phyloP scores from a whole-genome alignment of 2,888 invertebrate genomes.

The Liopterus haemorrhoidalis region DNA sequence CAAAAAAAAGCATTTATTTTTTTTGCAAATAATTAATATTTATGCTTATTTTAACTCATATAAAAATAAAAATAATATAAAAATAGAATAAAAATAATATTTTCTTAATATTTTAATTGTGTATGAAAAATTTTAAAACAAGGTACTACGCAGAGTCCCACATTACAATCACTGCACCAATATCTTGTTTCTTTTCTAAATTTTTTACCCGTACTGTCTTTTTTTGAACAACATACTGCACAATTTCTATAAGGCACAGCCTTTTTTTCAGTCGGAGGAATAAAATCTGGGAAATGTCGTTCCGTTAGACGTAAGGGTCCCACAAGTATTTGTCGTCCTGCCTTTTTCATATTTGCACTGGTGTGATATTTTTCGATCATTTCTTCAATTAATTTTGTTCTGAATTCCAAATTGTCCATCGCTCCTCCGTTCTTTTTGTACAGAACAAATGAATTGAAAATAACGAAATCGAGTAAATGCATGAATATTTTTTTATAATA shows the following conservation, averaged over 20 bases:
- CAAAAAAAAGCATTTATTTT: conserved; percentile 7
- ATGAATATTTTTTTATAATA: conserved; percentile 16
- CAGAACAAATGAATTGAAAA: conserved; percentile 20
- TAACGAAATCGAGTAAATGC: conserved; percentile 10
- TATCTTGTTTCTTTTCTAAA: conserved; percentile 21
- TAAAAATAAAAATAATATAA: conserved; percentile 3
- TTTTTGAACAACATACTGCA: conserved; percentile 17
- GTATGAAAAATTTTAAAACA: conserved; percentile 14
- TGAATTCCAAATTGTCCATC: conserved; percentile 21
- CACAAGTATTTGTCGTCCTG: conserved; percentile 12
- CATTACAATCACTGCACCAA: conserved; percentile 23
- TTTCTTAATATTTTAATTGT: conserved; percentile 7
- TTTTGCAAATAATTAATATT: conserved; percentile 8
- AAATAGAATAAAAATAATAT: too few species aligned
- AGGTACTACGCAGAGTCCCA: conserved; percentile 20
- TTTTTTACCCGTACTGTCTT: conserved; percentile 20
- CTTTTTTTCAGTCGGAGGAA: conserved; percentile 25
- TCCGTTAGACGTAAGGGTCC: conserved; percentile 20
- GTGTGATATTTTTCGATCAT: conserved; percentile 23
- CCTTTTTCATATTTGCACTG: conserved; percentile 10
- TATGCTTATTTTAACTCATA: conserved; percentile 4
- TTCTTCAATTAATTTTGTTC: conserved; percentile 20
- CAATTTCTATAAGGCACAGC: conserved; percentile 14
- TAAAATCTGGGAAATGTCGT: conserved; percentile 26
- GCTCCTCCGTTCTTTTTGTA: conserved; percentile 21